Conservation (phyloP, 2,888 invertebrate species). For the Dynastes hyllus region DNA sequence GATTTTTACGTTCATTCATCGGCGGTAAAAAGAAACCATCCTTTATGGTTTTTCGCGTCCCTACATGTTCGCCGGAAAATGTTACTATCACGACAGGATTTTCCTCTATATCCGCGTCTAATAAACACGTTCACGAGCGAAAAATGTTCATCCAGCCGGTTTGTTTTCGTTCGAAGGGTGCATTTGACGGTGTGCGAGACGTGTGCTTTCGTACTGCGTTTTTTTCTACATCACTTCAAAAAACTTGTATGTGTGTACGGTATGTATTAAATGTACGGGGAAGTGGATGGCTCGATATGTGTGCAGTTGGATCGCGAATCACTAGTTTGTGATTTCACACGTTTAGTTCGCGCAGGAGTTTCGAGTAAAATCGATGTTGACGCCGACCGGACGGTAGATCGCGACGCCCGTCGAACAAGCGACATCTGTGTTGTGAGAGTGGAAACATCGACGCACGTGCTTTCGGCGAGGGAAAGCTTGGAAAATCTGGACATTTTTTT, state of each 20-base stretch:
- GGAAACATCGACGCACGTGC: conserved; percentile 3
- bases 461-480: neutral
- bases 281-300: conserved; percentile 44
- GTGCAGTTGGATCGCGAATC: conserved; percentile 63
- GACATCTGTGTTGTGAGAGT: conserved; percentile 49
- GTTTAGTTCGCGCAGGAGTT: conserved; percentile 65
- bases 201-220: conserved; percentile 35
- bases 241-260: conserved; percentile 15
- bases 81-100: conserved; percentile 34
- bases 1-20: conserved; percentile 18
- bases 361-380: conserved; percentile 66
- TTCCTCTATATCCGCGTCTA: conserved; percentile 11
- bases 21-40: neutral
- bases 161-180: conserved; percentile 22
- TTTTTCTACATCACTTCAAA: conserved; percentile 41
- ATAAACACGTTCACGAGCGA: conserved; percentile 32
- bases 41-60: conserved; percentile 17
- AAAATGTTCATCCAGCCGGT: conserved; percentile 7
- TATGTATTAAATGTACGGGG: conserved; percentile 37
- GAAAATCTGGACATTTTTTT: neutral
- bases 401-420: conserved; percentile 48
- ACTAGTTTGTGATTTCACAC: conserved; percentile 66
- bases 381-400: conserved; percentile 59
- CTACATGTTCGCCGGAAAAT: conserved; percentile 39
- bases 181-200: conserved; percentile 5